Percentiles rank a stretch among this genome's conserved stretches.
These are phyloP conservation scores for Cheilosia grossa DNA, from an alignment of 2,888 invertebrate genomes.

Conservation along the genomic window DNA sequence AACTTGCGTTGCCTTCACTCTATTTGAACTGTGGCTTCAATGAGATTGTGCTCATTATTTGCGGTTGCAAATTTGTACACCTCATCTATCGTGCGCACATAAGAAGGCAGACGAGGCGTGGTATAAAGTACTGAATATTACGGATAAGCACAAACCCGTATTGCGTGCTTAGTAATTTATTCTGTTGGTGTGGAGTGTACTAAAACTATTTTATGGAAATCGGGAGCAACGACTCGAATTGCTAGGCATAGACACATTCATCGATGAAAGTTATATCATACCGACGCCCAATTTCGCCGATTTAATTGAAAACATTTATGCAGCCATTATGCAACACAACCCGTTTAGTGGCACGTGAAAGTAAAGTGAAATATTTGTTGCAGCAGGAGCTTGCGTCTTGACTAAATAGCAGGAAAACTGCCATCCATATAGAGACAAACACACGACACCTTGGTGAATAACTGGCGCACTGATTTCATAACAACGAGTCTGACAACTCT, in stretches of 20 bases:
- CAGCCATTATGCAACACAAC: conserved; percentile 58
- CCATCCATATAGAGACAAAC: conserved; percentile 13
- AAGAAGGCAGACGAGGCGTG: conserved; percentile 58
- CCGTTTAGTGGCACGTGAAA: conserved; percentile 62
- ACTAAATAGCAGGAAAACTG: conserved; percentile 45
- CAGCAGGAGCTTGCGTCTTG: conserved; percentile 42
- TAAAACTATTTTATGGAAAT: conserved; percentile 25
- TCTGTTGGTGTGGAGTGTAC: conserved; percentile 29
- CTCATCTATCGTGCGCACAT: background rate
- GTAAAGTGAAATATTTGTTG: conserved; percentile 50
- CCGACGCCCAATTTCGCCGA: conserved; percentile 57
- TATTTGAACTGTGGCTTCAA: conserved; percentile 10
- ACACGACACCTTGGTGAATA: conserved; percentile 46
- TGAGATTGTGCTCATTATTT: conserved; percentile 59
- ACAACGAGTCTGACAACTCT: conserved; percentile 65
- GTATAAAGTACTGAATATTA: conserved; percentile 16
- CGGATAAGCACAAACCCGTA: conserved; percentile 13
- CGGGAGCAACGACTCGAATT: conserved; percentile 27
- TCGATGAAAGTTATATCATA: conserved; percentile 37
- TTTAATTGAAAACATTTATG: conserved; percentile 54
- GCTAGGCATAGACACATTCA: conserved; percentile 22
- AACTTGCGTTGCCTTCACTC: conserved; percentile 26
- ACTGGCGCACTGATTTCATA: conserved; percentile 69
- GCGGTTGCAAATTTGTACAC: conserved; percentile 33
- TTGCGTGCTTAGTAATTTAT: conserved; percentile 45